Percentiles rank a stretch among this genome's conserved stretches.
Evolutionary conservation across 2,113 vertebrate species (phyloP).

Genomic region (Hymenochirus boettgeri): DNA sequence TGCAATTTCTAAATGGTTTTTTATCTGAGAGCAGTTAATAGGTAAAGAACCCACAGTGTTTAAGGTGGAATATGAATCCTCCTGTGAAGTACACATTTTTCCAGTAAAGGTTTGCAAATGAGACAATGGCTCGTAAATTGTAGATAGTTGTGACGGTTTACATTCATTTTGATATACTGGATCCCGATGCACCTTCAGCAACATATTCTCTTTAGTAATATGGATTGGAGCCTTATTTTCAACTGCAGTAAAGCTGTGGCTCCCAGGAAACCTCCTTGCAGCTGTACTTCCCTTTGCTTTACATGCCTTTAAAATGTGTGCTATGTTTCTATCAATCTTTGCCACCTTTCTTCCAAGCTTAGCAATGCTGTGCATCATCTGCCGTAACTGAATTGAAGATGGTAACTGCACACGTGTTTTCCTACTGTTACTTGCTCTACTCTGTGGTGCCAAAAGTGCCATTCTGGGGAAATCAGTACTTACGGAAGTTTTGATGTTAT

Average conservation of each 20-base stretch:
- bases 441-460: neutral
- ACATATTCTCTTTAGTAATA: neutral
- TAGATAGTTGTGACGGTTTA: neutral
- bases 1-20: neutral
- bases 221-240: neutral
- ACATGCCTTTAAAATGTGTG: slow-evolving; percentile 7
- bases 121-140: neutral
- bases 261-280: neutral
- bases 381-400: neutral
- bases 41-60: neutral
- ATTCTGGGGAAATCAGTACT: neutral
- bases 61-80: neutral
- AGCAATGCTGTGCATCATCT: slow-evolving; percentile 10
- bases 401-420: neutral
- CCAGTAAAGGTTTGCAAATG: neutral
- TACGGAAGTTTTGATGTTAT: neutral
- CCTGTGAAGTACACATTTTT: neutral
- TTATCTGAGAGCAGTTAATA: neutral
- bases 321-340: slow-evolving; percentile 8
- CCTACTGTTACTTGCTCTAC: neutral
- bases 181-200: neutral
- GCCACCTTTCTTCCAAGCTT: slow-evolving; percentile 9
- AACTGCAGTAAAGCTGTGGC: neutral
- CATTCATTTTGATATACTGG: neutral
- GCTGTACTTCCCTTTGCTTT: neutral